Base-by-base conservation (phyloP, 2,113 vertebrate genomes). In the Corythornis cristatus region DNA sequence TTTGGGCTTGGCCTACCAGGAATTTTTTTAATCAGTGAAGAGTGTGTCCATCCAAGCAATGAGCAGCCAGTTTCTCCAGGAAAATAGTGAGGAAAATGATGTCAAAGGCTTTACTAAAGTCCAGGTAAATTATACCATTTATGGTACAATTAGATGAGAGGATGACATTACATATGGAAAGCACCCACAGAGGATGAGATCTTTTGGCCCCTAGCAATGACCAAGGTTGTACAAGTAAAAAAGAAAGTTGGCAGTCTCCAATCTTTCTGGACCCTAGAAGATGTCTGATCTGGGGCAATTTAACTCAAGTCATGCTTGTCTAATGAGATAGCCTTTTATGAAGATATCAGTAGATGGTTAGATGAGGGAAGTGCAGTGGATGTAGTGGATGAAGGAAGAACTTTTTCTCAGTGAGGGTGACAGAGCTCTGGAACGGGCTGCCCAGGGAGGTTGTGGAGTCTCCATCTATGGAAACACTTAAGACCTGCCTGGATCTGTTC, bases 1-100 rank as follows among this genome's bases (percentile, higher is more conserved):
- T 61, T n/a, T 23, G 18, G 42, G 10, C 17, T 13, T 3, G 2
- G 15, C 6, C 21, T 4, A 23, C 3, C 29, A 53, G 25, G 1
- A 12, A 35, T 5, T 8, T 78, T 81, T 74, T 56, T 42, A 68
- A 4, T 4, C 23, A 57, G 12, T 0, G 5, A 83, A 57, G 9
- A 8, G 4, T 37, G 22, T 0, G 1, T 5, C 8, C 1, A 0
- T 28, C 14, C 8, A 77, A 42, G 21, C 9, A 8, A 50, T 3
- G 4, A 35, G 15, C 37, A 37, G 9, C 6, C 45, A 14, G 11
- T 26, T 61, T 72, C 23, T 57, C 23, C 17, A 57, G 11, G 5
- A 45, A 3, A 57, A 74, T 68, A 9, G 9, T 68, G 17, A 33
- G 33, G 15, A 8, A 75, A 74, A 51, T 1, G 0, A 7, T 40